phyloP scores from a whole-genome alignment of 2,113 vertebrate species.

The Arizona elegans region DNA sequence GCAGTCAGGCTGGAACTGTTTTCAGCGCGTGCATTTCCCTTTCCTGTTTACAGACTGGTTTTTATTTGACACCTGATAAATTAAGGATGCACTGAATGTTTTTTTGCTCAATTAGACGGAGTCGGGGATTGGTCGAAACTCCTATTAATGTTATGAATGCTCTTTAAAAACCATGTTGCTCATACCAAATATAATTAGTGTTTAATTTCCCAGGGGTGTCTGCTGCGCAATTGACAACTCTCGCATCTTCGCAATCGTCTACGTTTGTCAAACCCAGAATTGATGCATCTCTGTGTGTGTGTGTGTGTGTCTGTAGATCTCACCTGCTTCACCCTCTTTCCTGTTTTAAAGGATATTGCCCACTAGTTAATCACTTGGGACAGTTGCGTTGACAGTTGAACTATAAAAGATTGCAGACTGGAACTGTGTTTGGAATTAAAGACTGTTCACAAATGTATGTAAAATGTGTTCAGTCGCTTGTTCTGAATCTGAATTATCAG shows the following conservation, averaged over 20 bases:
- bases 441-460: not conserved
- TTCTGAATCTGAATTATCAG: not conserved
- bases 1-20: not conserved
- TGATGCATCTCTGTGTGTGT: not conserved
- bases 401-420: not conserved
- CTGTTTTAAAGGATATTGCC: not conserved
- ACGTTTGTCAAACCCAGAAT: not conserved
- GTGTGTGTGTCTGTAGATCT: not conserved
- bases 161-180: not conserved
- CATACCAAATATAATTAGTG: conserved; percentile 12
- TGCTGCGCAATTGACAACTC: not conserved
- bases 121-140: conserved; percentile 5
- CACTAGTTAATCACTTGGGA: not conserved
- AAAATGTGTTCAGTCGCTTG: not conserved
- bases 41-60: not conserved
- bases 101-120: not conserved
- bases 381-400: not conserved
- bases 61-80: not conserved
- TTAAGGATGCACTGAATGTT: not conserved
- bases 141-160: not conserved
- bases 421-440: not conserved
- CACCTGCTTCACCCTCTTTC: too few species aligned
- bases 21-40: not conserved
- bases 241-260: not conserved
- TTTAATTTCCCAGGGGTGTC: conserved; percentile 22